These are phyloP conservation scores for Troides helena DNA, from an alignment of 2,888 invertebrate genomes.

Conservation along the genomic window DNA sequence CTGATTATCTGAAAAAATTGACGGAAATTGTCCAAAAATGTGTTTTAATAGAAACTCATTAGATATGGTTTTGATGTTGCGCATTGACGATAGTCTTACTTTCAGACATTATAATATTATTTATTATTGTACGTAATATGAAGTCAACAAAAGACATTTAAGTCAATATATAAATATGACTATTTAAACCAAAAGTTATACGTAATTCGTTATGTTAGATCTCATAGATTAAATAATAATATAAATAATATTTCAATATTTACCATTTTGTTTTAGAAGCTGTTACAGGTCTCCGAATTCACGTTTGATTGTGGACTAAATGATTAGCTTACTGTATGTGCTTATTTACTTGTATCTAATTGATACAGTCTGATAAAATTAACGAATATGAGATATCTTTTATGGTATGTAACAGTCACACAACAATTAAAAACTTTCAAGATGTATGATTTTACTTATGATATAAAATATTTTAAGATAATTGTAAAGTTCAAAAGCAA, in stretches of 20 bases:
- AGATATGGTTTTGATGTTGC: not conserved
- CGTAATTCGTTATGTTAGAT: no score
- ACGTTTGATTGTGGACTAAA: conserved; percentile 11
- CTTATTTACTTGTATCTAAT: conserved; percentile 5
- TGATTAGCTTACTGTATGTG: not conserved
- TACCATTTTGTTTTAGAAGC: not conserved
- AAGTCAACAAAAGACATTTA: no score
- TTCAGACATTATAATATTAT: no score
- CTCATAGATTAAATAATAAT: no score
- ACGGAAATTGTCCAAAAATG: not conserved
- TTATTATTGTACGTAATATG: no score
- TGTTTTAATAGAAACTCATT: not conserved
- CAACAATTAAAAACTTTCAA: no score
- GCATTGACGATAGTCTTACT: not conserved
- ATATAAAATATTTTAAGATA: no score
- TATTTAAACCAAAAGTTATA: not conserved
- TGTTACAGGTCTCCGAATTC: not conserved
- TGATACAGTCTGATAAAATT: conserved; percentile 17
- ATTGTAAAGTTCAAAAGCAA: no score
- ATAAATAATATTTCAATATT: not conserved
- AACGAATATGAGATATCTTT: conserved; percentile 1
- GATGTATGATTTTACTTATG: no score
- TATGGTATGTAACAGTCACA: not conserved
- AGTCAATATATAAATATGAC: not conserved
- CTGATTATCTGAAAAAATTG: conserved; percentile 44